phyloP scores from a whole-genome alignment of 2,888 invertebrate genomes.

The Luperina testacea region DNA sequence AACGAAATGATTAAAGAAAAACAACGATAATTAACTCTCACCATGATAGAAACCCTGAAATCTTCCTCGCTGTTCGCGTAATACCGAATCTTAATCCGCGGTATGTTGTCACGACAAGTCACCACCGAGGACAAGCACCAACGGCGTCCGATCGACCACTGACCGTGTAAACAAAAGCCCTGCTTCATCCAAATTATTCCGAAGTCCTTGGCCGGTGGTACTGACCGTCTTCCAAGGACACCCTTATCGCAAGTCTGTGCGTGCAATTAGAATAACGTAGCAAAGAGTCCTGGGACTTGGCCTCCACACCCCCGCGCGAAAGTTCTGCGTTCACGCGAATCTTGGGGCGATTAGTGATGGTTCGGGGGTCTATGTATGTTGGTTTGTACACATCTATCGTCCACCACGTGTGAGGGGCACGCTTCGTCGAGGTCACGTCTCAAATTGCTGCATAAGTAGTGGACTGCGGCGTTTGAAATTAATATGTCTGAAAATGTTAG shows the following conservation, averaged over 20 bases:
- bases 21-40: conserved; percentile 69
- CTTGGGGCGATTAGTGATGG: conserved; percentile 52
- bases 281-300: conserved; percentile 70
- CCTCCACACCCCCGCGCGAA: conserved; percentile 69
- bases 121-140: conserved; percentile 70
- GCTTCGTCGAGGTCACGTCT: conserved; percentile 85
- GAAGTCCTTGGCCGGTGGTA: conserved; percentile 84
- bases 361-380: conserved; percentile 69
- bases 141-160: conserved; percentile 79
- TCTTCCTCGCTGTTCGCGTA: conserved; percentile 82
- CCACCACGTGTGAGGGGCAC: conserved; percentile 77
- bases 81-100: conserved; percentile 84
- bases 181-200: conserved; percentile 81
- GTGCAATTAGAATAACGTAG: conserved; percentile 80
- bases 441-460: conserved; percentile 88
- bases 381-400: conserved; percentile 68
- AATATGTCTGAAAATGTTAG: conserved; percentile 81
- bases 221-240: conserved; percentile 86
- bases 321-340: conserved; percentile 68
- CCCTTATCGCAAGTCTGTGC: conserved; percentile 81
- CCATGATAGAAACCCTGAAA: conserved; percentile 83
- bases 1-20: not conserved
- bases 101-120: conserved; percentile 76
- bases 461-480: conserved; percentile 88
- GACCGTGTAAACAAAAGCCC: conserved; percentile 79